Percentiles rank a stretch among this genome's conserved stretches.
Evolutionary conservation across 2,888 invertebrate genomes (phyloP).

Genomic region (Drosophila setosimentum): DNA sequence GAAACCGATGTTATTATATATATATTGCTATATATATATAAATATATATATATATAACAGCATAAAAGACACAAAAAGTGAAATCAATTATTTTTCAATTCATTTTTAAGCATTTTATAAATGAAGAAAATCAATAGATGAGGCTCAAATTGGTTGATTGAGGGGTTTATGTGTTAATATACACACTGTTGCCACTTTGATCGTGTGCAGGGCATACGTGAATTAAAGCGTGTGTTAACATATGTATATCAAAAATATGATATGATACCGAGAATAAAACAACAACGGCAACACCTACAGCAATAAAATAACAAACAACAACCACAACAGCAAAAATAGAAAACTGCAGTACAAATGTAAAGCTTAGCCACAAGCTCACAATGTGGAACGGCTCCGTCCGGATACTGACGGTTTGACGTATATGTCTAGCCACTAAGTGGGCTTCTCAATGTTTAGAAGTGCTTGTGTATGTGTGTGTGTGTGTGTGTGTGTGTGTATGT

Average conservation of each 20-base stretch:
- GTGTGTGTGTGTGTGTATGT: slow-evolving; percentile 5
- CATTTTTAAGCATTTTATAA: too few species aligned
- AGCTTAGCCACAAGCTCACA: slow-evolving; percentile 64
- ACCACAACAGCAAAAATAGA: slow-evolving; percentile 7
- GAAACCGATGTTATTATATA: neutral
- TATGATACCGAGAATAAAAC: slow-evolving; percentile 23
- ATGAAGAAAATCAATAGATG: neutral
- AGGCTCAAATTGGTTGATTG: accelerated
- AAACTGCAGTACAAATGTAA: slow-evolving; percentile 44
- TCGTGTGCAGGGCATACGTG: neutral
- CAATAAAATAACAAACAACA: slow-evolving; percentile 16
- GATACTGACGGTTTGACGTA: slow-evolving; percentile 59
- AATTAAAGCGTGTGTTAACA: neutral
- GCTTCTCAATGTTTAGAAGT: slow-evolving; percentile 45
- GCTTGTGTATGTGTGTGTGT: slow-evolving; percentile 4
- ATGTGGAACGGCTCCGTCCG: slow-evolving; percentile 44
- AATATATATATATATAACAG: neutral
- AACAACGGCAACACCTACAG: slow-evolving; percentile 25
- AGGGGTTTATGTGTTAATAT: neutral
- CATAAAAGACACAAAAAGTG: neutral
- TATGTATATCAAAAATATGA: slow-evolving; percentile 52
- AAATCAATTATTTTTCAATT: neutral
- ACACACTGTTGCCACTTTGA: too few species aligned
- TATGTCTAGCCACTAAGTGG: slow-evolving; percentile 62
- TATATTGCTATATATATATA: neutral